Evolutionary conservation across 2,113 vertebrate species (phyloP).

Genomic region (Donacobius atricapilla): DNA sequence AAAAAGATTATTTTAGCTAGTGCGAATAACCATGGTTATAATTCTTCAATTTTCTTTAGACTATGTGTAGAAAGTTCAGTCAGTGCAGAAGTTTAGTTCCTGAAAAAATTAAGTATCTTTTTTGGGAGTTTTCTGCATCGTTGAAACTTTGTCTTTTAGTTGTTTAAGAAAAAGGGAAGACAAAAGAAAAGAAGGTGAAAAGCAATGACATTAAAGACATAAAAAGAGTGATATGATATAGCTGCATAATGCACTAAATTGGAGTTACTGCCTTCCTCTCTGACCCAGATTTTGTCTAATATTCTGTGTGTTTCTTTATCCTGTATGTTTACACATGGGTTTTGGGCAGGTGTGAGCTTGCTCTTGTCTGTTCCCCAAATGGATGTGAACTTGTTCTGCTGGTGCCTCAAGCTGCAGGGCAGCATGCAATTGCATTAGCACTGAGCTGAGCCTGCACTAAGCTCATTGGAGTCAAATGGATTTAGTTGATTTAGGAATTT

Average conservation of each 20-base stretch:
- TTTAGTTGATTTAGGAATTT: conserved; percentile 62
- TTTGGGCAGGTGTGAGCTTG: conserved; percentile 55
- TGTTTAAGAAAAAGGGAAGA: neutral
- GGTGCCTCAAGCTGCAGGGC: conserved; percentile 38
- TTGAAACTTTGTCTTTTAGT: neutral
- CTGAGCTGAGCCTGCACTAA: conserved; percentile 40
- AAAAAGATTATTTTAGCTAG: neutral
- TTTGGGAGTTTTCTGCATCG: neutral
- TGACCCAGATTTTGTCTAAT: conserved; percentile 23
- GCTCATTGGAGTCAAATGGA: conserved; percentile 54
- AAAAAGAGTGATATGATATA: neutral
- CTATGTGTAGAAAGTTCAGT: neutral
- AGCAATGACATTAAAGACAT: neutral
- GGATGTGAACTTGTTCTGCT: conserved; percentile 43
- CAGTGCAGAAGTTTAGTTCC: neutral
- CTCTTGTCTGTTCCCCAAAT: neutral
- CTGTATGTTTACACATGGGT: neutral
- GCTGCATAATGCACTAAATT: neutral
- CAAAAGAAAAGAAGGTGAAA: neutral
- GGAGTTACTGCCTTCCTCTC: neutral
- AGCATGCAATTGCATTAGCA: conserved; percentile 27
- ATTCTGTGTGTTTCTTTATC: neutral
- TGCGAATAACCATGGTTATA: neutral
- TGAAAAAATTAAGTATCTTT: neutral
- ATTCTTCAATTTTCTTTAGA: neutral